phyloP scores from a whole-genome alignment of 2,888 invertebrate species.

The Melieria crassipennis region DNA sequence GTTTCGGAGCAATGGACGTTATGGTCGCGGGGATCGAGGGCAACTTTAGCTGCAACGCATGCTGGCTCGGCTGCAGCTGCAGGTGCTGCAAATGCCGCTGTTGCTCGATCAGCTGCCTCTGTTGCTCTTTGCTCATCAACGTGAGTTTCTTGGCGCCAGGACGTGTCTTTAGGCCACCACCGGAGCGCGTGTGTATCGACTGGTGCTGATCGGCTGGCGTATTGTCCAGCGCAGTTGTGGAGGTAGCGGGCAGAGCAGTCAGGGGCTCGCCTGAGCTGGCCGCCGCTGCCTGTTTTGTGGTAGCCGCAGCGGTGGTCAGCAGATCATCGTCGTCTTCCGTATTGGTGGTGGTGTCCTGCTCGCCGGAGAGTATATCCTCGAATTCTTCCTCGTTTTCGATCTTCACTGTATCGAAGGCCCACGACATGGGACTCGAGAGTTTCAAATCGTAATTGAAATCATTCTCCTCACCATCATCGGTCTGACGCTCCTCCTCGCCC shows the following conservation, averaged over 20 bases:
- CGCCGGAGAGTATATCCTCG: constrained; percentile 55
- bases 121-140: constrained; percentile 39
- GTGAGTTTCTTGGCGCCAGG: constrained; percentile 28
- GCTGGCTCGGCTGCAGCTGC: constrained; percentile 56
- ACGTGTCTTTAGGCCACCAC: background rate
- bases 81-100: constrained; percentile 58
- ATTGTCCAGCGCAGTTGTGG: constrained; percentile 22
- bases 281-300: constrained; percentile 53
- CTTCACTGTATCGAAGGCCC: constrained; percentile 64
- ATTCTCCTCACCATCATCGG: constrained; percentile 46
- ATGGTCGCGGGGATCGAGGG: constrained; percentile 60
- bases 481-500: constrained; percentile 48
- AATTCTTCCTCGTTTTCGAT: constrained; percentile 63
- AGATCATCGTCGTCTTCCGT: constrained; percentile 60
- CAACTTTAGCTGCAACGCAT: constrained; percentile 55
- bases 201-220: background rate
- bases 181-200: background rate
- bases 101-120: constrained; percentile 54
- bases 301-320: constrained; percentile 55
- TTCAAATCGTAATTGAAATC: constrained; percentile 63
- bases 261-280: constrained; percentile 3
- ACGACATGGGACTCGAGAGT: constrained; percentile 64
- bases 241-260: background rate
- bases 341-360: constrained; percentile 52
- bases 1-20: constrained; percentile 49